Conservation (phyloP, 37 sponge, comb jelly and placozoan genomes). For the Diacarnus erythraeanus region DNA sequence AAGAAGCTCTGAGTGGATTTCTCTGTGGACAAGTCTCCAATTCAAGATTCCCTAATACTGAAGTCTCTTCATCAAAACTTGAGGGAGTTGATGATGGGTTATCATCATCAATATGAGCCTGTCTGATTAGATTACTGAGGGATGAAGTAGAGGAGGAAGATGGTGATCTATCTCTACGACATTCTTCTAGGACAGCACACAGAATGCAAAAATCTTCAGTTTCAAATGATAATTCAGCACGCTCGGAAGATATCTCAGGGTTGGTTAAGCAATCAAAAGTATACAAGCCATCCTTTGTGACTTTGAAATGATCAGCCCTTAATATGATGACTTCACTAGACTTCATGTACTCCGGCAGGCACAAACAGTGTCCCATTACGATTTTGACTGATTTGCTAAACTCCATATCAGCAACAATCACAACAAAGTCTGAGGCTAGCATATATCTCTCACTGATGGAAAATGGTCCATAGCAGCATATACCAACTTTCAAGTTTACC, state of each 20-base stretch:
- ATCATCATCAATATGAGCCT: not conserved
- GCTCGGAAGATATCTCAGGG: not conserved
- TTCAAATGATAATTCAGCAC: not conserved
- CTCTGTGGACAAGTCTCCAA: not conserved
- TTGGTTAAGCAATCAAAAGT: not conserved
- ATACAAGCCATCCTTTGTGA: not conserved
- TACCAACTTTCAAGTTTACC: not conserved
- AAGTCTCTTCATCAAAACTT: not conserved
- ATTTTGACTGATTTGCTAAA: not conserved
- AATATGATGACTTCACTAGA: not conserved
- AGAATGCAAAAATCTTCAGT: not conserved
- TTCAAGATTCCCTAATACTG: not conserved
- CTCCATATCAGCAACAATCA: not conserved
- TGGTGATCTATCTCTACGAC: not conserved
- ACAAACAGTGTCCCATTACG: not conserved
- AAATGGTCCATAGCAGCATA: not conserved
- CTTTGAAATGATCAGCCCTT: not conserved
- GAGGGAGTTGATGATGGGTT: conserved; percentile 1
- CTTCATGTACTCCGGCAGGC: not conserved
- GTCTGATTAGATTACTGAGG: not conserved
- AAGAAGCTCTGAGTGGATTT: not conserved
- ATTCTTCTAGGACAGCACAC: not conserved
- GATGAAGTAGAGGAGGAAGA: not conserved
- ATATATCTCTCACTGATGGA: not conserved
- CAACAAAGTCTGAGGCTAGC: not conserved